Percentiles rank a stretch among this genome's conserved stretches.
phyloP scores from a whole-genome alignment of 2,888 invertebrate species.

The Heteromyza rotundicornis region DNA sequence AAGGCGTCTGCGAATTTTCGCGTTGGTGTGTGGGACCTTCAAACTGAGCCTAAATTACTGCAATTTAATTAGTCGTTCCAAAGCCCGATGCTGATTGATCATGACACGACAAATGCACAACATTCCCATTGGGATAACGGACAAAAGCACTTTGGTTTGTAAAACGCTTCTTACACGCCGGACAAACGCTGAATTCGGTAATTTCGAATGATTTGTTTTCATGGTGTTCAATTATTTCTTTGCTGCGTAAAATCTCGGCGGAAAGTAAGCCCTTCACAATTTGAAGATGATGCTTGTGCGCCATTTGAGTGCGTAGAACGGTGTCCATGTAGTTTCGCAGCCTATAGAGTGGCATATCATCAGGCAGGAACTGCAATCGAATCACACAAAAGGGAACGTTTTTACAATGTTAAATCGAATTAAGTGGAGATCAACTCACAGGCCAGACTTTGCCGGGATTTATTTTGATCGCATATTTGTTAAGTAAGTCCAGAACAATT shows the following conservation, averaged over 20 bases:
- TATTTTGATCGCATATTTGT: conserved; percentile 83
- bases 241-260: conserved; percentile 83
- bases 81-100: conserved; percentile 57
- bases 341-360: conserved; percentile 76
- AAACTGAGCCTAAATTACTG: no score
- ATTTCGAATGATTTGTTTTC: conserved; percentile 85
- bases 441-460: conserved; percentile 76
- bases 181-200: conserved; percentile 86
- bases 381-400: neutral
- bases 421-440: conserved; percentile 40
- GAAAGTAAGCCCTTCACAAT: conserved; percentile 83
- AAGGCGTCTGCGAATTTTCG: no score
- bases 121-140: conserved; percentile 87
- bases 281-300: conserved; percentile 76
- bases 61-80: no score
- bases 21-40: no score
- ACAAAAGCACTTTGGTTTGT: conserved; percentile 94
- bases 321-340: conserved; percentile 81
- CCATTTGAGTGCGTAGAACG: conserved; percentile 77
- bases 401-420: neutral
- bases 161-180: conserved; percentile 92
- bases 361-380: conserved; percentile 73
- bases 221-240: conserved; percentile 79
- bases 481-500: conserved; percentile 79
- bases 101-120: conserved; percentile 92